Conservation (phyloP, 2,797 vertebrate genomes). For the Gadopsis bispinosus region DNA sequence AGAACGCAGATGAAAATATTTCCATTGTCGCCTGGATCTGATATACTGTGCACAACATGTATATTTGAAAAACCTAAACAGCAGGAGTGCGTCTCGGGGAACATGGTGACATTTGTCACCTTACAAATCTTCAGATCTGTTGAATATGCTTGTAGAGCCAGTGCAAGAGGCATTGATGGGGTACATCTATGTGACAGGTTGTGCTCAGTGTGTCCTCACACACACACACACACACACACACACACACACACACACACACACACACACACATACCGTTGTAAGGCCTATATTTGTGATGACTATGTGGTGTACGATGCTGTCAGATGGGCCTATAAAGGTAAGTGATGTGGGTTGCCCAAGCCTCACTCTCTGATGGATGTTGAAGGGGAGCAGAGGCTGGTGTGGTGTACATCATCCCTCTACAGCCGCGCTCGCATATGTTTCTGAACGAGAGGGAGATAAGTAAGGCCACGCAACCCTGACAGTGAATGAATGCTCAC, state of each 20-base stretch:
- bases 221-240: slow-evolving; percentile 14
- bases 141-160: slow-evolving; percentile 24
- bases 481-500: slow-evolving; percentile 50
- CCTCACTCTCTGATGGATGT: slow-evolving; percentile 77
- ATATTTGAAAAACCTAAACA: slow-evolving; percentile 37
- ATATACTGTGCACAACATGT: slow-evolving; percentile 39
- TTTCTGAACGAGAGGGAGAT: slow-evolving; percentile 70
- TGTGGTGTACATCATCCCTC: slow-evolving; percentile 73
- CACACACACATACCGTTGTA: slow-evolving; percentile 23
- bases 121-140: slow-evolving; percentile 31
- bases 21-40: slow-evolving; percentile 44
- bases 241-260: slow-evolving; percentile 23
- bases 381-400: slow-evolving; percentile 63
- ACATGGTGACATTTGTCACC: slow-evolving; percentile 9
- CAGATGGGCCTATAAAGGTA: slow-evolving; percentile 78
- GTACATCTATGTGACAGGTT: slow-evolving; percentile 46
- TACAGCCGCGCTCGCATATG: slow-evolving; percentile 45
- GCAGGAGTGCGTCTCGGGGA: slow-evolving; percentile 18
- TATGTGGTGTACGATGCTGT: slow-evolving; percentile 65
- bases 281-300: slow-evolving; percentile 56
- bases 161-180: slow-evolving; percentile 30
- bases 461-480: slow-evolving; percentile 59
- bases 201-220: slow-evolving; percentile 13
- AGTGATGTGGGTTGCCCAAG: slow-evolving; percentile 72
- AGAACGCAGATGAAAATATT: slow-evolving; percentile 41